These are phyloP conservation scores for Protonemura montana DNA, from an alignment of 2,888 invertebrate species.

Conservation along the genomic window DNA sequence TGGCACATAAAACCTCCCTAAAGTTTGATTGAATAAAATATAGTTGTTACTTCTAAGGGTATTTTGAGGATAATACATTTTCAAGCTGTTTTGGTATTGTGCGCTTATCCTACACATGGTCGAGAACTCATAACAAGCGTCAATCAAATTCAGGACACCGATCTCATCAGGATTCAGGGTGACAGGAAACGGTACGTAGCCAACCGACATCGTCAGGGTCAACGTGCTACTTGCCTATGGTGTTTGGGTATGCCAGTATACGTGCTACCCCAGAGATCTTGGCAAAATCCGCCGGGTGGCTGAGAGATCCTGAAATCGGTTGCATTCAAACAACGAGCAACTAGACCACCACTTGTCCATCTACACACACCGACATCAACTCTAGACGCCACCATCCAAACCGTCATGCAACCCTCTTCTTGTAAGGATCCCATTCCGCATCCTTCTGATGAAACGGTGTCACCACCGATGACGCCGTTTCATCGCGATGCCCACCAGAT, in stretches of 20 bases:
- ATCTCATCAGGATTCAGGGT: neutral
- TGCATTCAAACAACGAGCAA: constrained; percentile 38
- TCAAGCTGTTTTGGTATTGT: too few species aligned
- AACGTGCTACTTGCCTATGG: constrained; percentile 55
- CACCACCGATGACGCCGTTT: neutral
- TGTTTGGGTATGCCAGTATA: constrained; percentile 56
- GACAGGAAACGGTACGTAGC: neutral
- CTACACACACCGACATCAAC: neutral
- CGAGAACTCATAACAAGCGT: too few species aligned
- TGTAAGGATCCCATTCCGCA: neutral
- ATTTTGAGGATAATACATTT: too few species aligned
- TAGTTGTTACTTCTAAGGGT: too few species aligned
- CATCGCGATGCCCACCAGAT: neutral
- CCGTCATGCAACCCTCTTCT: neutral
- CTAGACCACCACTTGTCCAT: constrained; percentile 20
- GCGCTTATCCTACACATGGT: neutral
- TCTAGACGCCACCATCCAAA: constrained; percentile 2
- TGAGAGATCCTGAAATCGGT: constrained; percentile 52
- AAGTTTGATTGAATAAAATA: too few species aligned
- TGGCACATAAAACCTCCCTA: too few species aligned
- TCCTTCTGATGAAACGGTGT: neutral
- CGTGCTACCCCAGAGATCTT: constrained; percentile 56
- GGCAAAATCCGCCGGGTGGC: constrained; percentile 56
- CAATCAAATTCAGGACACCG: neutral
- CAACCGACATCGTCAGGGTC: neutral